Conservation (phyloP, 2,113 vertebrate species). For the Theropithecus gelada region DNA sequence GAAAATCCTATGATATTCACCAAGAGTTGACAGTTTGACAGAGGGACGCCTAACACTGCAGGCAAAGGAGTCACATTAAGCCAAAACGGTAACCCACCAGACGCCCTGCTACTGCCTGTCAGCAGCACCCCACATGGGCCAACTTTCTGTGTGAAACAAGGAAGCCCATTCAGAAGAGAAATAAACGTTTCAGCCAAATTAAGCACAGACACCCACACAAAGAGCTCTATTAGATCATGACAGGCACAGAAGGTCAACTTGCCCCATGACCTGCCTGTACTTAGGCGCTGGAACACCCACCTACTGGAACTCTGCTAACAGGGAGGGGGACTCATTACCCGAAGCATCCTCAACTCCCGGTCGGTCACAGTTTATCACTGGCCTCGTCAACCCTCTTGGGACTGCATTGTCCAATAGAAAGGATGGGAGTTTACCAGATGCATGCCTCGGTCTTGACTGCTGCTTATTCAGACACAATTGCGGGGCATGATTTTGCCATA, state of each 20-base stretch:
- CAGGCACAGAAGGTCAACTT: background rate
- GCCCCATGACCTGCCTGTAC: background rate
- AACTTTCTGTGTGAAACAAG: background rate
- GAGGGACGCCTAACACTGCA: background rate
- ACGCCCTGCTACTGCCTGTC: fast-evolving
- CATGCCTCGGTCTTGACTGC: background rate
- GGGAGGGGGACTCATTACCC: background rate
- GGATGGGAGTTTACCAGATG: fast-evolving
- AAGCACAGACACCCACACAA: background rate
- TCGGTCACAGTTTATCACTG: fast-evolving
- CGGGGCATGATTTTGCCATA: background rate
- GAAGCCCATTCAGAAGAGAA: background rate
- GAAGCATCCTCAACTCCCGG: background rate
- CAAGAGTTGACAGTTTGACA: background rate
- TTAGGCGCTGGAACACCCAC: background rate
- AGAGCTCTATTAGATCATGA: background rate
- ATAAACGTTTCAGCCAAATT: background rate
- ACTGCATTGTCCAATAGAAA: background rate
- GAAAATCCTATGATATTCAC: background rate
- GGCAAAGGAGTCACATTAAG: background rate
- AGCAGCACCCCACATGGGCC: fast-evolving
- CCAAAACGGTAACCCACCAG: background rate
- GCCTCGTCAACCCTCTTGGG: background rate
- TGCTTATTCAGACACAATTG: background rate
- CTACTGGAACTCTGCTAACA: fast-evolving